Conservation (phyloP, 1,140 invertebrate species). For the Ridgeia piscesae region DNA sequence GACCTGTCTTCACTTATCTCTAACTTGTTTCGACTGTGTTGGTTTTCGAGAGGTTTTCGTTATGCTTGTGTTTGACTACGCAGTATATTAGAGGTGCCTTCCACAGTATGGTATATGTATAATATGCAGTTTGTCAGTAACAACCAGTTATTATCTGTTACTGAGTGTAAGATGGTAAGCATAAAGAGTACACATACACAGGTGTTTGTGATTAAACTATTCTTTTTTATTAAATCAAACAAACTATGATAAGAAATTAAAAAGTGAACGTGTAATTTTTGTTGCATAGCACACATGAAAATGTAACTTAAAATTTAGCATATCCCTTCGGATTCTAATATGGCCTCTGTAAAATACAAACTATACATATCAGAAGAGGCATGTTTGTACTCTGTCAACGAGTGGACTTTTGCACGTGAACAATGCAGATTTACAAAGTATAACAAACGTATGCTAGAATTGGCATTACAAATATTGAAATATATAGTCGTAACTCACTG, state of each 20-base stretch:
- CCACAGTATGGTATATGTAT: background rate
- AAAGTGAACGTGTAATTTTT: background rate
- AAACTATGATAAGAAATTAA: background rate
- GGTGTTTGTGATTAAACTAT: background rate
- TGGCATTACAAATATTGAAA: background rate
- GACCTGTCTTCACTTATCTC: background rate
- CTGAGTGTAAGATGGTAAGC: background rate
- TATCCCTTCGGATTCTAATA: too few relatives aligned
- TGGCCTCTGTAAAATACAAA: background rate
- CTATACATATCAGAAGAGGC: background rate
- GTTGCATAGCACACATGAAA: background rate
- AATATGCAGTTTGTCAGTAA: background rate
- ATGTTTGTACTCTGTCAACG: background rate
- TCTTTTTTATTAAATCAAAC: background rate
- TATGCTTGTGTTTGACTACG: background rate
- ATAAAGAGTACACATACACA: background rate
- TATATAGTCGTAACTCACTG: background rate
- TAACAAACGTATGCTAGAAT: background rate
- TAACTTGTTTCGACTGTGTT: background rate
- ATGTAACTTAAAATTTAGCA: too few relatives aligned
- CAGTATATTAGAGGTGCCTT: background rate
- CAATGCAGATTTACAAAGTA: background rate
- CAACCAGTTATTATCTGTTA: background rate
- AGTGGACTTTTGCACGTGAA: background rate
- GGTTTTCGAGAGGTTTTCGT: background rate